Evolutionary conservation across 2,113 vertebrate genomes (phyloP), one percentile per base, ranked within the genome.

Genomic region (Tyrannus savana): DNA sequence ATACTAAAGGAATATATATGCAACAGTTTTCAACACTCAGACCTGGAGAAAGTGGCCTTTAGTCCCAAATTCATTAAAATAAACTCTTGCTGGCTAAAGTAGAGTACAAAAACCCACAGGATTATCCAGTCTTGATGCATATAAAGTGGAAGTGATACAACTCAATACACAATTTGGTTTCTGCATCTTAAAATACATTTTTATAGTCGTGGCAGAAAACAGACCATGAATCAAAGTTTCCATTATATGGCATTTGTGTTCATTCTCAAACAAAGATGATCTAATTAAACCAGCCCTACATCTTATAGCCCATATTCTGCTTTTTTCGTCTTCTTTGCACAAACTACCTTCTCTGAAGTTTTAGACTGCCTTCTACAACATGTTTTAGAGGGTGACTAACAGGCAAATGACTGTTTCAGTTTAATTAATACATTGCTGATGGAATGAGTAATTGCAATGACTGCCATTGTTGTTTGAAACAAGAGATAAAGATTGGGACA

Each of bases 141-240:
- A 35, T 46, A 52, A 84, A 79, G 14, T 62, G 5, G 25, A 93
- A 87, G 5, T 44, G 27, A 66, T 78, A 52, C 12, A 58, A 35
- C 14, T 74, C 2, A 1, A 63, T 44, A 33, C 4, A 35, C 14
- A 56, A 10, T 16, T n/a, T 19, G 2, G 3, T 4, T 53, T 82
- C 12, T 68, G 14, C 47, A 66, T 47, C 39, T 90, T 78, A 56
- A 79, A 74, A 33, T 37, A 30, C 0, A 19, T 83, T 85, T 93
- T 85, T 56, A 24, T 39, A 69, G n/a, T 27, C 11, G 4, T 56
- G 11, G 9, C 14, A 81, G 31, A 50, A 89, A 94, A 74, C 9
- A 53, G 47, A 49, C 8, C 12, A 25, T 0, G 0, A 72, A 55
- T 44, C 53, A 41, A 41, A 23, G 4, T 67, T 93, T 63, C 7